Conservation (phyloP, 2,888 invertebrate genomes). For the Elegia similella region DNA sequence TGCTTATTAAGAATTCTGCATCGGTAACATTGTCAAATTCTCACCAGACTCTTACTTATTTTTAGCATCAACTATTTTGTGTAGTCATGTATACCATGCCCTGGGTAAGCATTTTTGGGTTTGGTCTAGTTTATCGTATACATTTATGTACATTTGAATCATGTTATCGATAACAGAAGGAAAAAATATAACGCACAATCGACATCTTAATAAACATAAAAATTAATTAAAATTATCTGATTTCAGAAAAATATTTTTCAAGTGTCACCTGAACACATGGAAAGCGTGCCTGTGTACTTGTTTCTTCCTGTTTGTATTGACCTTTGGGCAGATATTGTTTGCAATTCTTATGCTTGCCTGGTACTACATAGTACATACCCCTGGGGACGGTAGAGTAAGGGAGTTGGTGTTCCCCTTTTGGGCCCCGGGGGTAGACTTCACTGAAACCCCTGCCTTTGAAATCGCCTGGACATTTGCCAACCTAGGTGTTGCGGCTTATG, state of each 20-base stretch:
- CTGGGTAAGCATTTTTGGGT: too few species aligned
- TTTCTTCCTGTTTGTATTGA: slow-evolving; percentile 32
- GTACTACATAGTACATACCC: slow-evolving; percentile 33
- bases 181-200: too few species aligned
- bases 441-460: slow-evolving; percentile 49
- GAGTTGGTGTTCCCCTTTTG: slow-evolving; percentile 55
- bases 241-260: slow-evolving; percentile 48
- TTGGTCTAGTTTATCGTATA: too few species aligned
- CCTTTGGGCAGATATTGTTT: slow-evolving; percentile 34
- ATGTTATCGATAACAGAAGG: too few species aligned
- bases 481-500: slow-evolving; percentile 33
- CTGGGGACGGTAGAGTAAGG: slow-evolving; percentile 33
- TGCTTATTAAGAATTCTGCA: too few species aligned
- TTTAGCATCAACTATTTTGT: too few species aligned
- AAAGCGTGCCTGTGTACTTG: slow-evolving; percentile 39
- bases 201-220: too few species aligned
- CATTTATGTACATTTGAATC: too few species aligned
- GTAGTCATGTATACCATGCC: too few species aligned
- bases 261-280: slow-evolving; percentile 48
- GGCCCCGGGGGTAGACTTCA: slow-evolving; percentile 43
- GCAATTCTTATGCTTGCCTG: slow-evolving; percentile 33
- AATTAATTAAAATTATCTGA: slow-evolving; percentile 11
- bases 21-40: too few species aligned
- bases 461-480: slow-evolving; percentile 41
- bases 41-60: too few species aligned